Base-by-base conservation (phyloP, 2,113 vertebrate species). In the Caranx melampygus region DNA sequence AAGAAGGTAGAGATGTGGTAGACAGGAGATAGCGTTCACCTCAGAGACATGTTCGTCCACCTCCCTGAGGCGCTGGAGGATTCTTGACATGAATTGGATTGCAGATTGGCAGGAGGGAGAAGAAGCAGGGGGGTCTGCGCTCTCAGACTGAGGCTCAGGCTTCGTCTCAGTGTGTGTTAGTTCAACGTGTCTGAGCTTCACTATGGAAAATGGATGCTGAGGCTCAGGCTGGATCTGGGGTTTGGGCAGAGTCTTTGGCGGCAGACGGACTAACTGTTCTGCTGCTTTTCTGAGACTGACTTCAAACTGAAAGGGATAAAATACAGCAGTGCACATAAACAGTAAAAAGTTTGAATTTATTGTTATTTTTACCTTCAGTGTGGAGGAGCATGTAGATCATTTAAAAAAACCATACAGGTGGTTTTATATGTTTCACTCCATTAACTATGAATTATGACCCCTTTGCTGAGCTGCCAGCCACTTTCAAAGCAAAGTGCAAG, bases 31-130 rank as follows among this genome's bases (percentile, higher is more conserved):
- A 81, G 74, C 55, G 68, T 85, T 99, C 98, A 99, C 98, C 98
- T 99, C 96, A 75, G 95, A 96, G 88, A 97, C 92, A 92, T 96
- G 95, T 72, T 98, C 96, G 31, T 99, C 97, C 91, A 98, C 96
- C 85, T 96, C 95, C 92, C 97, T 97, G 87, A 99, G 96, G 84
- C 97, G 97, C 83, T 96, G 95, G 77, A 98, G 95, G 85, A 98
- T 94, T 90, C 97, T 96, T 20, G 95, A 94, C 81, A 98, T 96
- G 70, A 95, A 96, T 90, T 95, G 90, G 5, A 96, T 93, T 75
- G 96, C 95, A 49, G 96, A 95, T 83, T 92, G 95, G 91, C 93
- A 76, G 76, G 96, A 93, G 7, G 94, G 68, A 61, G 95, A 79
- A 77, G 90, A 81, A 58, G 93, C 73, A 3, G 89, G 63, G 42